A percentile compares a stretch with the other conserved stretches of the same genome.
Conservation (phyloP, 2,888 invertebrate genomes). For the Dryobota labecula region DNA sequence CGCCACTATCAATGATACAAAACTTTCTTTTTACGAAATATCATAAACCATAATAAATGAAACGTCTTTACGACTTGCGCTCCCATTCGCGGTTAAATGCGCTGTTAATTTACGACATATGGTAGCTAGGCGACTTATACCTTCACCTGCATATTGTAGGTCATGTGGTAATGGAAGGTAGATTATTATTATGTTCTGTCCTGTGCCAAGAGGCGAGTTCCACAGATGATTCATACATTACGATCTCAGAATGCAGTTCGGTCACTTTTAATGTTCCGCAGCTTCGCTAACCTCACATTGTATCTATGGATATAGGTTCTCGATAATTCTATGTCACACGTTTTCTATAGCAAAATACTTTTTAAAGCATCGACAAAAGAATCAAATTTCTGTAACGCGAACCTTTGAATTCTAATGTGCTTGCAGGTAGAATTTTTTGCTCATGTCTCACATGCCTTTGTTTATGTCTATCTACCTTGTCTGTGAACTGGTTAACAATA, state of each 20-base stretch:
- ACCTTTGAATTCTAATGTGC: slow-evolving; percentile 66
- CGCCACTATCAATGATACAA: slow-evolving; percentile 47
- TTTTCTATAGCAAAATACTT: slow-evolving; percentile 65
- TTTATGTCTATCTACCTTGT: slow-evolving; percentile 70
- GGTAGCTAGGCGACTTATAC: slow-evolving; percentile 70
- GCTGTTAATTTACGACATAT: slow-evolving; percentile 74
- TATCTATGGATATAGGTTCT: slow-evolving; percentile 66
- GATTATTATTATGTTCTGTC: slow-evolving; percentile 77
- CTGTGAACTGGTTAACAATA: slow-evolving; percentile 74
- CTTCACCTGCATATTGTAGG: slow-evolving; percentile 76
- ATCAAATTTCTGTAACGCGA: slow-evolving; percentile 66
- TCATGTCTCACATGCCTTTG: slow-evolving; percentile 75
- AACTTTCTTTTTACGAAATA: slow-evolving; percentile 63
- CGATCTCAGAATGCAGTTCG: slow-evolving; percentile 84
- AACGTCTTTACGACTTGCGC: slow-evolving; percentile 48
- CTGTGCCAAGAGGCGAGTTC: slow-evolving; percentile 82
- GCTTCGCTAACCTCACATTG: slow-evolving; percentile 71
- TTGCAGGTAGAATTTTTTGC: slow-evolving; percentile 80
- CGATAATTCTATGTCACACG: slow-evolving; percentile 58
- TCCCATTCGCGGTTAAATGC: slow-evolving; percentile 64
- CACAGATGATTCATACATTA: slow-evolving; percentile 83
- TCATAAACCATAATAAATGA: slow-evolving; percentile 48
- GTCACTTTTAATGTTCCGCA: slow-evolving; percentile 78
- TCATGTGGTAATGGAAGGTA: slow-evolving; percentile 75
- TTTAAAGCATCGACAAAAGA: slow-evolving; percentile 67